Base-by-base conservation (phyloP, 1,140 invertebrate genomes). In the Hylaeus anthracinus region DNA sequence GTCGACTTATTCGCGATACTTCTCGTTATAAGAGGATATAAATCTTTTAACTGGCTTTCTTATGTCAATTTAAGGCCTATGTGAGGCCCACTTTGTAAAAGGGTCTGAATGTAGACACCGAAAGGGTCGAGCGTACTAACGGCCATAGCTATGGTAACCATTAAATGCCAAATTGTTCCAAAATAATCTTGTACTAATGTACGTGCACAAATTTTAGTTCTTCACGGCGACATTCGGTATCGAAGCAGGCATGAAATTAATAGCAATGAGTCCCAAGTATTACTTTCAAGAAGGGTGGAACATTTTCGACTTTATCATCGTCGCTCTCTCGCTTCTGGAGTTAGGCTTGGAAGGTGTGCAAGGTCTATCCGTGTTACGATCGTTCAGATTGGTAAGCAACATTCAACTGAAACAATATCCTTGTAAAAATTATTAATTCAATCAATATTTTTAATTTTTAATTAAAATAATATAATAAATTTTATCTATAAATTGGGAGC, bases 221-320 rank as follows among this genome's bases (percentile, higher is more conserved):
- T 99, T 99, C 94, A 99, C 98, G 66, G 98, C 97, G 58, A 99
- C 98, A 72, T 99, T 99, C 93, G 98, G 97, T 79, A 98, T 98
- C 90, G 98, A 99, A 95, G 98, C 98, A n/a, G 96, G 96, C 48
- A 94, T 99, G 92, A 99, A 99, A 93, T 95, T 99, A 81, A 96
- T 99, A 90, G 98, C 98, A 5, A 98, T 99, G 96, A 99, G 98
- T 94, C 98, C 98, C 72, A 98, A 98, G 90, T 98, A 95, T 94
- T 99, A 99, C 94, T 99, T 99, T 95, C 97, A 98, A 96, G 98
- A 99, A 93, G 98, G 98, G 74, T 99, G 98, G 98, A 99, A 99
- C 93, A 98, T 99, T 88, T 99, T 99, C 94, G 98, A 99, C 95
- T 99, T 99, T 92, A 97, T 99, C 89, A 99, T 99, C 93, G 98